Conservation (phyloP, 2,888 invertebrate genomes). For the Alitta virens region DNA sequence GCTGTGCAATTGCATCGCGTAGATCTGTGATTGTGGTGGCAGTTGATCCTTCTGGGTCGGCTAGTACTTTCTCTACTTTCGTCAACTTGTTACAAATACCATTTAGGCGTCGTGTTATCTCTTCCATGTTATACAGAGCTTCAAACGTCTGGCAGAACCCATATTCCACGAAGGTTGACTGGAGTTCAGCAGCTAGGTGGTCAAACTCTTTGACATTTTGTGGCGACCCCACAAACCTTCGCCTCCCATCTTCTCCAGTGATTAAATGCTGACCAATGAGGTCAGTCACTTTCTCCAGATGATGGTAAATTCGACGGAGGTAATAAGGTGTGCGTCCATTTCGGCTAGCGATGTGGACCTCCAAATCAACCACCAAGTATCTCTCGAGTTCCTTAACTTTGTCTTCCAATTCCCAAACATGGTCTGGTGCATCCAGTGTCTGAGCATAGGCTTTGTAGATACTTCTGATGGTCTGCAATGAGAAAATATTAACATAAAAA, state of each 20-base stretch:
- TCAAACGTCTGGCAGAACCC: slow-evolving; percentile 23
- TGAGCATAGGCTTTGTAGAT: not conserved
- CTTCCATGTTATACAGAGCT: slow-evolving; percentile 19
- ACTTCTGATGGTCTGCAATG: slow-evolving; percentile 6
- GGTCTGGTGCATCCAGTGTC: not conserved
- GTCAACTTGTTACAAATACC: slow-evolving; percentile 9
- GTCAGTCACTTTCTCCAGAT: not conserved
- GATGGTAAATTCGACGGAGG: slow-evolving; percentile 2
- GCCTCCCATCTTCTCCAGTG: not conserved
- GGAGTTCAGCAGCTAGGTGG: slow-evolving; percentile 24
- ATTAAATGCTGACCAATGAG: not conserved
- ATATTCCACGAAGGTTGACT: slow-evolving; percentile 24
- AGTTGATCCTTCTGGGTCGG: not conserved
- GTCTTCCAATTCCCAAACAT: slow-evolving; percentile 2
- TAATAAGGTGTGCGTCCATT: slow-evolving; percentile 18
- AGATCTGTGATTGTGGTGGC: slow-evolving; percentile 12
- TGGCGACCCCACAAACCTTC: not conserved
- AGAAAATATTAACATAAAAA: not conserved
- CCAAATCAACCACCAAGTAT: slow-evolving; percentile 17
- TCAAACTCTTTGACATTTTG: slow-evolving; percentile 7
- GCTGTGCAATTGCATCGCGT: slow-evolving; percentile 14
- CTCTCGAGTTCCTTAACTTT: slow-evolving; percentile 20
- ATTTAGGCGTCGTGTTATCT: slow-evolving; percentile 17
- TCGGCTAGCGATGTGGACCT: slow-evolving; percentile 14
- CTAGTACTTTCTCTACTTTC: slow-evolving; percentile 9